These are phyloP conservation scores for Monarcha castaneiventris DNA, from an alignment of 2,113 vertebrate genomes.

Conservation along the genomic window DNA sequence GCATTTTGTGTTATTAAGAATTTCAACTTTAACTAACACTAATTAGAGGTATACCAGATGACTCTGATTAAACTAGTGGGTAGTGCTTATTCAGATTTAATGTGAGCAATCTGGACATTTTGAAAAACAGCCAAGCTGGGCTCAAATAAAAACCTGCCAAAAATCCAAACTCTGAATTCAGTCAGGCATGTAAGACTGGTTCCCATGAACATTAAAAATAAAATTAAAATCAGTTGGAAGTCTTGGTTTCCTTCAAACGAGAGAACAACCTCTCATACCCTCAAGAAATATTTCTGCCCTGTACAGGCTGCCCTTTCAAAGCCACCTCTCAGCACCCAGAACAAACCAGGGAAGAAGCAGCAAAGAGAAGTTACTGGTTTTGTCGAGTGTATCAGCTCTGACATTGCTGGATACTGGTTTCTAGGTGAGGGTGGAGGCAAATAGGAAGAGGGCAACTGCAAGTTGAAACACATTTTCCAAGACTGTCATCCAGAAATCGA, in stretches of 20 bases:
- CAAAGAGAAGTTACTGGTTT: neutral
- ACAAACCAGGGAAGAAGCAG: neutral
- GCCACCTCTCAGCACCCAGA: slow-evolving; percentile 20
- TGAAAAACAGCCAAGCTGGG: slow-evolving; percentile 74
- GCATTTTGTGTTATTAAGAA: slow-evolving; percentile 39
- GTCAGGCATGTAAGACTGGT: slow-evolving; percentile 62
- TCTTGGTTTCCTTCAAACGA: slow-evolving; percentile 50
- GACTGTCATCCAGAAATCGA: slow-evolving; percentile 50
- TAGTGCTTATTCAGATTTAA: slow-evolving; percentile 71
- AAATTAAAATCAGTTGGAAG: slow-evolving; percentile 74
- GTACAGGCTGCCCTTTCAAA: slow-evolving; percentile 45
- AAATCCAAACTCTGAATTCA: slow-evolving; percentile 69
- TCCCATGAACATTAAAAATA: slow-evolving; percentile 74
- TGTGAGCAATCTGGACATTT: slow-evolving; percentile 73
- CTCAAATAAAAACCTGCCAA: slow-evolving; percentile 74
- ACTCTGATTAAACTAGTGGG: slow-evolving; percentile 69
- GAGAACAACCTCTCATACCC: slow-evolving; percentile 33
- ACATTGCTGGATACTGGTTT: neutral
- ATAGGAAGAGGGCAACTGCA: slow-evolving; percentile 19
- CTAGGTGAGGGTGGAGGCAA: slow-evolving; percentile 6
- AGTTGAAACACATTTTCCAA: slow-evolving; percentile 60
- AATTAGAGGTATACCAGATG: slow-evolving; percentile 68
- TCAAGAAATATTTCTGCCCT: slow-evolving; percentile 45
- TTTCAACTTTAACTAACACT: slow-evolving; percentile 63
- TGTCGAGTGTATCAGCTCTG: neutral